Evolutionary conservation across 2,113 vertebrate species (phyloP).

Genomic region (Tupaia tana): DNA sequence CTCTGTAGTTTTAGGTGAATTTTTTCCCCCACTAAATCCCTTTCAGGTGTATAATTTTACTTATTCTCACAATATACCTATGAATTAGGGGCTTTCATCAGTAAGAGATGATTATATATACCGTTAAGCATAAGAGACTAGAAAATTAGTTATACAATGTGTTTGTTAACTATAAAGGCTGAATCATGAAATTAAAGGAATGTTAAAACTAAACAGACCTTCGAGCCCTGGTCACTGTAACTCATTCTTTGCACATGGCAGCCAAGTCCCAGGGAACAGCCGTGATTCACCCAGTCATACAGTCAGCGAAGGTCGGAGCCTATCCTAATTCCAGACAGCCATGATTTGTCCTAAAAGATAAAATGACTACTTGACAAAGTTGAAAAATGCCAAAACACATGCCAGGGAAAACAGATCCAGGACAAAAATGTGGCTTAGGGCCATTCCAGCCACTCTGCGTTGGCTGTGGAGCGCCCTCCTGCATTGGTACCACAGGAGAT

Average conservation of each 20-base stretch:
- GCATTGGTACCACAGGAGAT: accelerated
- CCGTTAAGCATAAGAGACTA: neutral
- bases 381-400: neutral
- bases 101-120: neutral
- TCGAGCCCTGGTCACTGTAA: neutral
- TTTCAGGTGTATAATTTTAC: neutral
- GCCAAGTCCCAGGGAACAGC: neutral
- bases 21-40: neutral
- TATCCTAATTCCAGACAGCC: neutral
- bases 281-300: neutral
- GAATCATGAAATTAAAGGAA: constrained; percentile 24
- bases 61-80: neutral
- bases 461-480: too few species aligned
- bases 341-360: neutral
- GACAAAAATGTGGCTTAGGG: neutral
- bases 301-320: neutral
- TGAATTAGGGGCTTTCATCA: neutral
- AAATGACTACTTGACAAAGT: neutral
- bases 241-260: neutral
- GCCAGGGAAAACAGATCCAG: too few species aligned
- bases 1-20: neutral
- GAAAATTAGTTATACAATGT: neutral
- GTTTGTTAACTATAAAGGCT: neutral
- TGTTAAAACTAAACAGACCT: neutral
- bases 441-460: neutral